Percentiles rank a stretch among this genome's conserved stretches.
These are phyloP conservation scores for Puffinus mauretanicus DNA, from an alignment of 2,113 vertebrate species.

Conservation along the genomic window DNA sequence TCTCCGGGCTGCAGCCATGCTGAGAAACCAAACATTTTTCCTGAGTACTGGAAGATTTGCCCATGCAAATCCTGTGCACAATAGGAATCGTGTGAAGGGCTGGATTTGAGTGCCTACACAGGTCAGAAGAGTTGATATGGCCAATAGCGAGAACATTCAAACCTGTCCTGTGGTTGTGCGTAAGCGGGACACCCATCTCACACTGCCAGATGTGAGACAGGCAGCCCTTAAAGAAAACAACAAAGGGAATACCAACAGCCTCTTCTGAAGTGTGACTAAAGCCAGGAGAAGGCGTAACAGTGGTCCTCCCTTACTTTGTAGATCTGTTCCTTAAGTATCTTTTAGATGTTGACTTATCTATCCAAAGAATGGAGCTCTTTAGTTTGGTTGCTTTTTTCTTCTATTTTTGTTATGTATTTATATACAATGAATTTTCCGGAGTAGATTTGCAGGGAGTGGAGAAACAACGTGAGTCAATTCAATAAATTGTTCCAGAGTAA, in stretches of 20 bases:
- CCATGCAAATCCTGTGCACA: background rate
- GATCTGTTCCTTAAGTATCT: background rate
- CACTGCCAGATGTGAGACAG: background rate
- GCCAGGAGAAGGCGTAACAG: background rate
- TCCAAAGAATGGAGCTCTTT: background rate
- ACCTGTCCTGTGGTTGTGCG: background rate
- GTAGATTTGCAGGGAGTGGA: background rate
- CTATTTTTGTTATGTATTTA: background rate
- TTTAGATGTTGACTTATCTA: background rate
- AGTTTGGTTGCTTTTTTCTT: background rate
- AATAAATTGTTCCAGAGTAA: background rate
- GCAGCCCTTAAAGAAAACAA: background rate
- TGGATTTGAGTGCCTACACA: background rate
- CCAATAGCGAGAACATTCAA: background rate
- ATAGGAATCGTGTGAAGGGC: background rate
- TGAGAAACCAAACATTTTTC: background rate
- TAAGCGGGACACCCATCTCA: rapidly evolving
- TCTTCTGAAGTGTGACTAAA: background rate
- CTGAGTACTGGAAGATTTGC: background rate
- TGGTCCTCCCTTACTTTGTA: background rate
- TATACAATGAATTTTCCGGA: background rate
- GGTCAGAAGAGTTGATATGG: background rate
- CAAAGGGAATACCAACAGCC: background rate
- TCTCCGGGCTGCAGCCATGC: background rate
- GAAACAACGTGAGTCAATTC: background rate